Evolutionary conservation across 2,888 invertebrate species (phyloP), one percentile per base, ranked within the genome.

Genomic region (Andrena hattorfiana): DNA sequence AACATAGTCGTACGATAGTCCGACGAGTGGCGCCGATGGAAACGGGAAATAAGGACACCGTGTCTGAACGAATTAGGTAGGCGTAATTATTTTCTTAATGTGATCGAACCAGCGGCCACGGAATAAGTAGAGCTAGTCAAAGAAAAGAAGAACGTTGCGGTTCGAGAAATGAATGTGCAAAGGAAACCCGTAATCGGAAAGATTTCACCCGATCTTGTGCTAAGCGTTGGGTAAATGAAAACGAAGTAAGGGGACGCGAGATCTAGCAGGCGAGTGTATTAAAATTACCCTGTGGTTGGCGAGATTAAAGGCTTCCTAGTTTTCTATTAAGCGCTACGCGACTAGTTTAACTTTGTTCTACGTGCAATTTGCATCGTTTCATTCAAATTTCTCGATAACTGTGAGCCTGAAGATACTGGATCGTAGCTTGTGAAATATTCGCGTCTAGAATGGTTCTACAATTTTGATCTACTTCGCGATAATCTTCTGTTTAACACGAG

Each of bases 231-330:
- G 30, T 60, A 60, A 30, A 30, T n/a, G n/a, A 26, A 30, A 60
- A 30, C 30, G 60, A 30, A 60, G n/a, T 7, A 30, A 30, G 60
- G 60, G 7, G 30, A 23, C 30, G 20, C 8, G 32, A 13, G 35
- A 60, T 60, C 30, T 60, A 10, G 6, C 60, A 7, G 60, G 30
- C 56, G 56, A 30, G 30, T 5, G 60, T 60, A 60, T 60, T 30
- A 30, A 60, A 60, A 60, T 60, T 60, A 30, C 60, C 60, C 32
- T 8, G 60, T 60, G 30, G 30, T 60, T 60, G n/a, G 60, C 30
- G n/a, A 60, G 30, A 60, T 60, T 60, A 60, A 30, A 60, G 60
- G 30, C 30, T 30, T 60, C 32, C 30, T 13, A 60, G 30, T 28
- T 60, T 60, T 60, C 60, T 32, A 60, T 60, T 60, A 60, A 26